A percentile compares a stretch with the other conserved stretches of the same genome.
Conservation (phyloP, 1,140 invertebrate genomes). For the Anastatus disparis region DNA sequence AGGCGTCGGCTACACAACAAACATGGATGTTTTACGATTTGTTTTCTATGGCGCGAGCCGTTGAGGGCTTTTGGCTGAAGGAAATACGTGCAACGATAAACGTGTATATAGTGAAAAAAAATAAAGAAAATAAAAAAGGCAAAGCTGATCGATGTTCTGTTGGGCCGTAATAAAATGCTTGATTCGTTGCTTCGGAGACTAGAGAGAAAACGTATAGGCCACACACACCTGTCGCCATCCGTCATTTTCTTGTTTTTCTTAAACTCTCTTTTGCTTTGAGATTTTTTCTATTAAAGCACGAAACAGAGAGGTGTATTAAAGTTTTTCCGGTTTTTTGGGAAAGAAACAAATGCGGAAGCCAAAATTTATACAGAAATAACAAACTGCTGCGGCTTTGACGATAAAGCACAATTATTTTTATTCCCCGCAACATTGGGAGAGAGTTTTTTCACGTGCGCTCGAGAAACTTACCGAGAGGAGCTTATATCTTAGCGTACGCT, state of each 20-base stretch:
- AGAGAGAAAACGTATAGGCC: neutral
- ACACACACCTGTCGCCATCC: constrained; percentile 50
- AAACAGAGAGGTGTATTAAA: neutral
- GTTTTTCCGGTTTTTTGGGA: constrained; percentile 18
- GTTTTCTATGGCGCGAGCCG: constrained; percentile 40
- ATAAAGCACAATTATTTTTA: constrained; percentile 35
- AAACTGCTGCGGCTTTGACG: constrained; percentile 18
- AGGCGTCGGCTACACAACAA: constrained; percentile 51
- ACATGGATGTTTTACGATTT: constrained; percentile 57
- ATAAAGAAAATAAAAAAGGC: neutral
- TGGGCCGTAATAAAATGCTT: constrained; percentile 52
- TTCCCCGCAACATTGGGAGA: no score
- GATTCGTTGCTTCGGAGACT: no score
- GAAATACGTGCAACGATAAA: no score
- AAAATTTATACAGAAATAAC: constrained; percentile 42
- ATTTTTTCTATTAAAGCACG: constrained; percentile 3
- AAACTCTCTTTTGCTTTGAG: no score
- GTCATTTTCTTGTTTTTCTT: constrained; percentile 46
- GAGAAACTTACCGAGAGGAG: neutral
- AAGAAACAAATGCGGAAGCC: neutral
- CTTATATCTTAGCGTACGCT: neutral
- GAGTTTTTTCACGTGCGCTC: constrained; percentile 1
- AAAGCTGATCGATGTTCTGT: constrained; percentile 51
- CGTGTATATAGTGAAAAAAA: neutral
- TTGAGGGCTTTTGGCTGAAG: neutral